phyloP scores from a whole-genome alignment of 2,797 vertebrate species.

The Chromobotia macracanthus region DNA sequence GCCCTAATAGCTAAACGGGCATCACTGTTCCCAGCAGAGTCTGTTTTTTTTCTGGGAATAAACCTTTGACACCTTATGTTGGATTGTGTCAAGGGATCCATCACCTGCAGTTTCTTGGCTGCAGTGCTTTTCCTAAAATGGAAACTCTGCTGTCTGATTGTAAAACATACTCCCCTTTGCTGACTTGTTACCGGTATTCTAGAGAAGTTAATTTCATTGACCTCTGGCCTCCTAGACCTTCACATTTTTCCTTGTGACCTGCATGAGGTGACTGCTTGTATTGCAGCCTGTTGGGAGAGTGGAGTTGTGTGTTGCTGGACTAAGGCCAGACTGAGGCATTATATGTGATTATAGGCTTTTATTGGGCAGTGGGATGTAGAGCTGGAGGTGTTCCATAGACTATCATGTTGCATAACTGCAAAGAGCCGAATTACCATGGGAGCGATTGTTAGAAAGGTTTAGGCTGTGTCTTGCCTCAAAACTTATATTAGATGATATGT shows the following conservation, averaged over 20 bases:
- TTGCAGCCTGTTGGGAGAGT: constrained; percentile 2
- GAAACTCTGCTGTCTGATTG: background rate
- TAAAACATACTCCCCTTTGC: background rate
- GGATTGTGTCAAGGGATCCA: background rate
- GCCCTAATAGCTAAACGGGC: constrained; percentile 36
- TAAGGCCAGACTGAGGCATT: constrained; percentile 46
- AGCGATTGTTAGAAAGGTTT: constrained; percentile 30
- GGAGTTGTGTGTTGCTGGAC: constrained; percentile 32
- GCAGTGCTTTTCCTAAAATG: constrained; percentile 22
- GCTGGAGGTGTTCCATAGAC: constrained; percentile 34
- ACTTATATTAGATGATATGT: constrained; percentile 11
- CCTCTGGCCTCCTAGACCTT: background rate
- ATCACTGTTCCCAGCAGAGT: constrained; percentile 36
- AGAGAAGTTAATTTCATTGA: background rate
- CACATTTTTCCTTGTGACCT: constrained; percentile 8
- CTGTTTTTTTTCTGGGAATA: constrained; percentile 43
- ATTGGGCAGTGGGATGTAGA: constrained; percentile 26
- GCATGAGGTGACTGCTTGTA: background rate
- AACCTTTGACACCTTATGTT: constrained; percentile 31
- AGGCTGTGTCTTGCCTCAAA: constrained; percentile 13
- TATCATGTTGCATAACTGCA: constrained; percentile 47
- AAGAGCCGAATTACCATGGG: constrained; percentile 26
- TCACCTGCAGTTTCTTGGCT: constrained; percentile 5
- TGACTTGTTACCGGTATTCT: background rate
- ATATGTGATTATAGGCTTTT: constrained; percentile 53